Base-by-base conservation (phyloP, 2,113 vertebrate species). In the Chlamydotis undulata region DNA sequence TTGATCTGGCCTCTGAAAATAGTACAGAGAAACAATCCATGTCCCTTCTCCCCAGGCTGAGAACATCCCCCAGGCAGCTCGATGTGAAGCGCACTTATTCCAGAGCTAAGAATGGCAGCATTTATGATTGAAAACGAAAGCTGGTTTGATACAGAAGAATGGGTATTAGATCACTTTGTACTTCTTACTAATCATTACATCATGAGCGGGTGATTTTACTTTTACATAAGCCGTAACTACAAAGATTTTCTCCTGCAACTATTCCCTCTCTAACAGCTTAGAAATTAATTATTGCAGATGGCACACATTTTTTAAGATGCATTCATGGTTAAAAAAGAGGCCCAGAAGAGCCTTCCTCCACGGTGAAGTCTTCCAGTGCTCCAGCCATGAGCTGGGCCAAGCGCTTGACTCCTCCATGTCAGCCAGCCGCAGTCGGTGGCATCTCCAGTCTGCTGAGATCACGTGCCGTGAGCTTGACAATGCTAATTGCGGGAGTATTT, bases 71-170 rank as follows among this genome's bases (percentile, higher is more conserved):
- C 6, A 8, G 79, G 63, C 59, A 94, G 57, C 37, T 68, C 12
- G 10, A 49, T 63, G 59, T 22, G 52, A 94, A 84, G 9, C 37
- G 39, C 41, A 78, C 68, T 88, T 88, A 86, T 79, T 79, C 41
- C 70, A 82, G 68, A 64, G 86, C 80, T 65, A 69, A 91, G 76
- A 94, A 82, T 93, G 87, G 63, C 90, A 95, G 85, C 18, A 26
- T 89, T 89, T 89, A 43, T 60, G 43, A 95, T 96, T 74, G 82
- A 90, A 93, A 95, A 69, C 31, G 80, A 96, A 96, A 95, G 67
- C 14, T 52, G 43, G 47, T 81, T 93, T 74, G 73, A 50, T 76
- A 63, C 19, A 83, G 59, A 94, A 93, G 39, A 87, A 86, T 28
- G 64, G 25, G 9, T 74, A 59, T 95, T 87, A 87, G 65, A 76